Evolutionary conservation across 2,797 vertebrate genomes (phyloP).

Genomic region (Danio jaintianensis): DNA sequence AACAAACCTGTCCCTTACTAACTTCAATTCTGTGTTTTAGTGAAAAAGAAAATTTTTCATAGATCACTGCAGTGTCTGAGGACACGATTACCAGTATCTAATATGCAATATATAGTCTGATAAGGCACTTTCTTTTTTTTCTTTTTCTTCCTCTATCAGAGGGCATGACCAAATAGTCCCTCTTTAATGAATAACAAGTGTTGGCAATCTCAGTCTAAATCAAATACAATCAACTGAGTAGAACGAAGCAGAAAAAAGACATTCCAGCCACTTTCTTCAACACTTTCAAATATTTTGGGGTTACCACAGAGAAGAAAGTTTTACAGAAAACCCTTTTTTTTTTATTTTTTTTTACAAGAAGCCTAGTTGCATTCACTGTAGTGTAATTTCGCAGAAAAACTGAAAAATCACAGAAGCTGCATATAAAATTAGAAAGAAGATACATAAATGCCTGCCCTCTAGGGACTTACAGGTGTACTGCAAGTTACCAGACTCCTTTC

Average conservation of each 20-base stretch:
- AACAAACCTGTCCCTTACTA: constrained; percentile 27
- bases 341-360: neutral
- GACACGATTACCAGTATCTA: constrained; percentile 47
- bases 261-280: constrained; percentile 30
- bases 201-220: constrained; percentile 38
- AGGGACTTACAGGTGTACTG: constrained; percentile 49
- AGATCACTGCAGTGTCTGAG: constrained; percentile 9
- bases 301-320: neutral
- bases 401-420: constrained; percentile 37
- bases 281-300: neutral
- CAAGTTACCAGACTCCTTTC: constrained; percentile 20
- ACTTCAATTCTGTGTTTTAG: constrained; percentile 12
- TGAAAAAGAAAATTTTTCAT: constrained; percentile 18
- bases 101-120: constrained; percentile 40
- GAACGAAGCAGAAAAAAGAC: constrained; percentile 20
- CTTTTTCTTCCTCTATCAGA: constrained; percentile 43
- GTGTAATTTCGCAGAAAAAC: constrained; percentile 24
- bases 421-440: constrained; percentile 30
- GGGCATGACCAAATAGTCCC: constrained; percentile 29
- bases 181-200: constrained; percentile 25
- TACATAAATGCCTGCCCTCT: constrained; percentile 56
- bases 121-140: constrained; percentile 62
- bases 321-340: neutral
- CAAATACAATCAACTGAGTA: constrained; percentile 33
- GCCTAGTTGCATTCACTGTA: constrained; percentile 2